These are phyloP conservation scores for Athrips mouffetella DNA, from an alignment of 2,888 invertebrate species.

Conservation along the genomic window DNA sequence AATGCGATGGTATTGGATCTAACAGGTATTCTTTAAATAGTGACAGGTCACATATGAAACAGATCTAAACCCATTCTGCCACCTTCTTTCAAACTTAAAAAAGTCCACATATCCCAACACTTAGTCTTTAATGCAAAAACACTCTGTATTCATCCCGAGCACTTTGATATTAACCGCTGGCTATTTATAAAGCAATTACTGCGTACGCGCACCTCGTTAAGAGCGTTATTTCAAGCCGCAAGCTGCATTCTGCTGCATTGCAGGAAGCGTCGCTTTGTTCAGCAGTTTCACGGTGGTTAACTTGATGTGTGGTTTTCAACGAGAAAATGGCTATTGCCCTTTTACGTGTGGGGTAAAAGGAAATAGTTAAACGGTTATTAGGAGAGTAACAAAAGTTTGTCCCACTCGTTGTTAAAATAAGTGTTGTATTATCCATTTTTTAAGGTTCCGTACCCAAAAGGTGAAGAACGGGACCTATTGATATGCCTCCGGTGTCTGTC, in stretches of 20 bases:
- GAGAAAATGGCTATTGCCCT: background rate
- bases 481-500: too few species aligned
- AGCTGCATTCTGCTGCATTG: conserved; percentile 1
- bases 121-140: too few species aligned
- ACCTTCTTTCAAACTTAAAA: background rate
- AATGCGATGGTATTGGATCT: too few species aligned
- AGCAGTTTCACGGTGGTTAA: background rate
- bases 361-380: background rate
- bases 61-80: too few species aligned
- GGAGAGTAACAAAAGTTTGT: too few species aligned
- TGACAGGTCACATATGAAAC: too few species aligned
- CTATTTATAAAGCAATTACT: conserved; percentile 49
- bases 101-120: background rate
- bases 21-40: too few species aligned
- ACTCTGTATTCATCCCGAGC: background rate
- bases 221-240: background rate
- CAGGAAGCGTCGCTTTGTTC: conserved; percentile 2
- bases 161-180: conserved; percentile 4
- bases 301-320: background rate
- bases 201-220: conserved; percentile 24
- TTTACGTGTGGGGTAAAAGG: background rate
- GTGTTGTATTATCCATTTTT: too few species aligned
- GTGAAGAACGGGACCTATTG: too few species aligned
- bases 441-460: too few species aligned
- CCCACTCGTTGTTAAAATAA: too few species aligned